Base-by-base conservation (phyloP, 2,888 invertebrate genomes). In the Microctonus aethiopoides region DNA sequence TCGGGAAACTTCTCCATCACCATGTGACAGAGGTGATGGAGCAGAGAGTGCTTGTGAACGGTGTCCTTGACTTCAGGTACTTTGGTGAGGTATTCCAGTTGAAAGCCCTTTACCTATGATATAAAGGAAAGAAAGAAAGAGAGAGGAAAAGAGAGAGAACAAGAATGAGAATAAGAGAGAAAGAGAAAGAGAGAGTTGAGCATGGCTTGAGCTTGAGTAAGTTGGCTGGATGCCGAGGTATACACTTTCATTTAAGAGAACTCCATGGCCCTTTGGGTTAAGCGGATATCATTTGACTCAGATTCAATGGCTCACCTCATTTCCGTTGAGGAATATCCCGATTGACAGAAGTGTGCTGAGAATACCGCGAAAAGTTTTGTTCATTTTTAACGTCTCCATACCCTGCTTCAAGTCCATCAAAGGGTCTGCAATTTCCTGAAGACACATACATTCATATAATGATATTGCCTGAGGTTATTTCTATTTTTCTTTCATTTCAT, bases 1-100 rank as follows among this genome's bases (percentile, higher is more conserved):
- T 98, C 97, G 0, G 96, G 94, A 87, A 95, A 97, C 86, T 97
- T 95, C 83, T 99, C 98, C 89, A 98, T 94, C 73, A 99, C 97
- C 90, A 98, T 96, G 87, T 96, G 95, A 86, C 98, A 98, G 76
- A 99, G 90, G 87, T 99, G 99, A 87, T 99, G 97, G 72, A 99
- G 90, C 72, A 99, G 89, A 6, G 99, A 97, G 88, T 99, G 98
- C 87, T 99, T 99, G 87, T 99, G 97, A 51, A 99, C 98, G 0
- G 99, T 99, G 87, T 99, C 99, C 88, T 99, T 98, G 54, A 99
- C 97, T 89, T 99, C 97, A 82, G 98, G 97, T 81, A 97, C 96
- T 89, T 99, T 98, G 59, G 97, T 92, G 81, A 99, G 90, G 88
- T 99, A 99, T 83, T 99, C 99, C 77, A 99, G 91, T 85, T 98